Percentiles rank a stretch among this genome's conserved stretches.
Conservation (phyloP, 2,888 invertebrate genomes). For the Steinernema carpocapsae region DNA sequence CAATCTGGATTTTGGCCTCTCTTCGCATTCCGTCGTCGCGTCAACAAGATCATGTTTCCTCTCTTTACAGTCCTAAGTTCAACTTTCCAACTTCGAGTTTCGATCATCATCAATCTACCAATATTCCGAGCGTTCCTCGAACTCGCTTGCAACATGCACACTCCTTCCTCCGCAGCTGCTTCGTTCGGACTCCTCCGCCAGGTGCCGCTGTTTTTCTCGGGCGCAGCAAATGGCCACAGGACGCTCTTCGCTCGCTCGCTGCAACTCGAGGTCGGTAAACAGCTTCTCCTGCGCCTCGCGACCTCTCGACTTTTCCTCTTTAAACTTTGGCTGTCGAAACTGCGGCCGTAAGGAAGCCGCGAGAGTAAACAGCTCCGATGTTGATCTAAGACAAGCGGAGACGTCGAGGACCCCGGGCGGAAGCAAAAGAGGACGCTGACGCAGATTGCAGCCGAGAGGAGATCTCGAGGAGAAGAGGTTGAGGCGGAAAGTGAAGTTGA, state of each 20-base stretch:
- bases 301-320: background rate
- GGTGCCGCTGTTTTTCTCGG: background rate
- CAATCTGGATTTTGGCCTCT: no score
- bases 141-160: background rate
- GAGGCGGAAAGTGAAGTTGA: background rate
- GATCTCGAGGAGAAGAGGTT: background rate
- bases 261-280: constrained; percentile 12
- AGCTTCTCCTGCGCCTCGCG: background rate
- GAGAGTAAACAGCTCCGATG: background rate
- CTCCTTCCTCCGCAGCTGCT: constrained; percentile 1
- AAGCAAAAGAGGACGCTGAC: background rate
- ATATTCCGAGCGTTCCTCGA: background rate
- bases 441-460: background rate
- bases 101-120: no score
- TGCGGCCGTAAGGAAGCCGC: background rate
- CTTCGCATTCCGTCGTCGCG: background rate
- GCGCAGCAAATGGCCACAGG: background rate
- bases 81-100: no score
- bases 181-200: background rate
- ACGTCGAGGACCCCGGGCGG: no score
- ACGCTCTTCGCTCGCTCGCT: background rate
- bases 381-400: no score
- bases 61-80: background rate
- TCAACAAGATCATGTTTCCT: background rate
- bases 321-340: background rate